Percentiles rank a stretch among this genome's conserved stretches.
Conservation (phyloP, 2,113 vertebrate genomes). For the Erpornis zantholeuca region DNA sequence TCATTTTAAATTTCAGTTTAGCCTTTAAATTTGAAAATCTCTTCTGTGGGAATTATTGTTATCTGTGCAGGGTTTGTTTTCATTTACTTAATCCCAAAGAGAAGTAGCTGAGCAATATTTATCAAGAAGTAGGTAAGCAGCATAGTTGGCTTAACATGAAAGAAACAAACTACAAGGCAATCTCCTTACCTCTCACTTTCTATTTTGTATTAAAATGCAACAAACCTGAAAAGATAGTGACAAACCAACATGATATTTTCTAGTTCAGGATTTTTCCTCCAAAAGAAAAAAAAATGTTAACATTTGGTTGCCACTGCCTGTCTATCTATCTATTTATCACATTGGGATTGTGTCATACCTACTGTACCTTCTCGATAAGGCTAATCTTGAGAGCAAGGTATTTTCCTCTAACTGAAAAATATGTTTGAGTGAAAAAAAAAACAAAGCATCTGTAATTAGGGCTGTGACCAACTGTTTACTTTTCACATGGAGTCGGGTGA, state of each 20-base stretch:
- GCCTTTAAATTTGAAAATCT: slow-evolving; percentile 42
- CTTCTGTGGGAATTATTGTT: slow-evolving; percentile 43
- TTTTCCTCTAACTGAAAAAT: slow-evolving; percentile 1
- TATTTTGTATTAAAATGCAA: slow-evolving; percentile 29
- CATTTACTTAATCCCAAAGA: slow-evolving; percentile 9
- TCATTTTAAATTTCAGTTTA: slow-evolving; percentile 44
- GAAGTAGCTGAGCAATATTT: background rate
- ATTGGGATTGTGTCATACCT: background rate
- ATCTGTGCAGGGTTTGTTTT: background rate
- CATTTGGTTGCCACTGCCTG: background rate
- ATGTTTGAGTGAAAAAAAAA: background rate
- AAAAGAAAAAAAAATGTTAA: background rate
- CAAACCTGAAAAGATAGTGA: slow-evolving; percentile 27
- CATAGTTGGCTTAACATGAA: background rate
- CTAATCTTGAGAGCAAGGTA: background rate
- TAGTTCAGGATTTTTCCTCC: background rate
- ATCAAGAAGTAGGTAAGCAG: background rate
- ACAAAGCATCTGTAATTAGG: background rate
- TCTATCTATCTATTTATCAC: slow-evolving; percentile 4
- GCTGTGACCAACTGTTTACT: background rate
- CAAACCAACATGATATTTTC: background rate
- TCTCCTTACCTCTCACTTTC: slow-evolving; percentile 1
- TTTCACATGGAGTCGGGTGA: background rate
- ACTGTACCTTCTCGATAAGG: background rate
- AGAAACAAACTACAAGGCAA: background rate